Evolutionary conservation across 1,140 invertebrate genomes (phyloP).

Genomic region (Eriocheir sinensis): DNA sequence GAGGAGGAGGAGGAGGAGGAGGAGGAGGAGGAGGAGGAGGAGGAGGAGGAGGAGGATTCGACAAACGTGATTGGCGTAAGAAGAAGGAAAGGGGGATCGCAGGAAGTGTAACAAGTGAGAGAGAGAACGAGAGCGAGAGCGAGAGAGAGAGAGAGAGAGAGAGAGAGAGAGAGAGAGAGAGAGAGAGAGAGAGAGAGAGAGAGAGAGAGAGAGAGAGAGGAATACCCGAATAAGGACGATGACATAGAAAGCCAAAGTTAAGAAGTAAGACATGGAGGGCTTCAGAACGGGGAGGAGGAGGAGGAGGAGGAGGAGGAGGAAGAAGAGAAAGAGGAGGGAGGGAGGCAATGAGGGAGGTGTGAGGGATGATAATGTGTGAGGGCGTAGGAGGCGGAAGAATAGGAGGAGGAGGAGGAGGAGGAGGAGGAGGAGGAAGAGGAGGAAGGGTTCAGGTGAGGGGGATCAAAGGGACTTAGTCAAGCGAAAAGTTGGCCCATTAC

Average conservation of each 20-base stretch:
- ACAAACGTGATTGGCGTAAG: background rate
- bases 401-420: background rate
- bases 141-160: background rate
- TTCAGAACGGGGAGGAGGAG: background rate
- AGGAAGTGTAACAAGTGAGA: background rate
- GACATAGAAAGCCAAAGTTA: background rate
- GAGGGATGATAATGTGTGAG: conserved; percentile 42
- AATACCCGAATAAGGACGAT: background rate
- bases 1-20: background rate
- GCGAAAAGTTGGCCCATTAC: conserved; percentile 67
- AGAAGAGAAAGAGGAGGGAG: background rate
- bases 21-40: background rate
- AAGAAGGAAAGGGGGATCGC: too few relatives aligned
- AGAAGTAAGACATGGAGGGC: background rate
- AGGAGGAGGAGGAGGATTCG: background rate
- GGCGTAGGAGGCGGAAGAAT: background rate
- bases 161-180: background rate
- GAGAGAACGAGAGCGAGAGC: background rate
- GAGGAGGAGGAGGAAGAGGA: background rate
- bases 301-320: background rate
- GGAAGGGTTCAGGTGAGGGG: conserved; percentile 54
- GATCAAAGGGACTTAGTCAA: conserved; percentile 56
- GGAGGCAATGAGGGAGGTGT: background rate
- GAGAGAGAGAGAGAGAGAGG: conserved; percentile 6
- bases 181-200: conserved; percentile 35